These are phyloP conservation scores for Adelognathus sp. DNA, from an alignment of 2,888 invertebrate genomes.

Conservation along the genomic window DNA sequence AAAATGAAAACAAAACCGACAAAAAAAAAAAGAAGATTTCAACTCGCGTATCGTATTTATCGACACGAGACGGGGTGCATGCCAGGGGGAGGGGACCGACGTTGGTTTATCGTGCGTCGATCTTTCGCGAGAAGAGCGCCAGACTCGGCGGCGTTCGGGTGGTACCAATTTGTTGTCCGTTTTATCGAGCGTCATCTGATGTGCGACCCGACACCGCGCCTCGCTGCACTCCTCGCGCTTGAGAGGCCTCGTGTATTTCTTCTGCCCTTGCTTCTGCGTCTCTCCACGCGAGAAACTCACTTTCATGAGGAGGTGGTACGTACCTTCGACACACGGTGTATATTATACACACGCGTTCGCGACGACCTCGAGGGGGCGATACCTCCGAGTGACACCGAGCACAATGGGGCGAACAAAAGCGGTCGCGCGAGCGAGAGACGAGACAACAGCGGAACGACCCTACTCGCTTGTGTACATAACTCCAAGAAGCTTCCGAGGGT, in stretches of 20 bases:
- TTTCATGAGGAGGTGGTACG: constrained; percentile 19
- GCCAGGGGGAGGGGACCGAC: constrained; percentile 42
- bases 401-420: constrained; percentile 79
- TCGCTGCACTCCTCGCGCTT: constrained; percentile 36
- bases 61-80: constrained; percentile 69
- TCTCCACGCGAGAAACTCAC: background rate
- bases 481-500: constrained; percentile 22
- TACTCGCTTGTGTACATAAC: background rate
- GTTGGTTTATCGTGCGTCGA: constrained; percentile 70
- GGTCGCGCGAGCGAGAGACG: constrained; percentile 59
- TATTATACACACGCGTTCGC: constrained; percentile 57
- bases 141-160: constrained; percentile 79
- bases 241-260: background rate
- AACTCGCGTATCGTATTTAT: constrained; percentile 74
- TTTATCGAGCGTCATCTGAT: constrained; percentile 80
- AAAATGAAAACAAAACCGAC: constrained; percentile 7
- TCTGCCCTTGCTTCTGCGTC: background rate
- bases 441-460: constrained; percentile 63
- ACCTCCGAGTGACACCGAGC: constrained; percentile 78
- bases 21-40: constrained; percentile 16
- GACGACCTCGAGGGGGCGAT: constrained; percentile 61
- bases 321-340: too few species aligned
- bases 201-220: constrained; percentile 79
- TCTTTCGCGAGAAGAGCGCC: constrained; percentile 75
- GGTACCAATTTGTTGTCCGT: constrained; percentile 80